These are phyloP conservation scores for Glaucomys volans DNA, from an alignment of 2,113 vertebrate genomes.

Conservation along the genomic window DNA sequence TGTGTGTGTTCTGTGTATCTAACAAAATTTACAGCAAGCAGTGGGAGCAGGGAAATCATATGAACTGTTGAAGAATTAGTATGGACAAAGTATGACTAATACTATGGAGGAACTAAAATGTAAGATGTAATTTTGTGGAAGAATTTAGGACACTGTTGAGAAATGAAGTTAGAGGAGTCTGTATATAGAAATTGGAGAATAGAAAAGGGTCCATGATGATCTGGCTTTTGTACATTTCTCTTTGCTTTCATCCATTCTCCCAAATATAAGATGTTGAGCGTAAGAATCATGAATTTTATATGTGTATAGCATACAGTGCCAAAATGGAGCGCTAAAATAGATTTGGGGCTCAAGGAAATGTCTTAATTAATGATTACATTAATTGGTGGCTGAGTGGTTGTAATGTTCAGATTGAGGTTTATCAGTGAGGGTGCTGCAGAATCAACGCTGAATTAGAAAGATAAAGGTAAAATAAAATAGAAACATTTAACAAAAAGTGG, in stretches of 20 bases:
- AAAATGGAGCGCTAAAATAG: not conserved
- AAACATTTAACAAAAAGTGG: not conserved
- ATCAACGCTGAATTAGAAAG: not conserved
- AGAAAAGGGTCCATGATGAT: not conserved
- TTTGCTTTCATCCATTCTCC: not conserved
- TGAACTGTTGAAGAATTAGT: not conserved
- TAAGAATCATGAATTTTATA: not conserved
- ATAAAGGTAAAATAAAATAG: conserved; percentile 46
- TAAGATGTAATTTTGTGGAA: not conserved
- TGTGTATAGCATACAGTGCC: not conserved
- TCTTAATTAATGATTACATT: not conserved
- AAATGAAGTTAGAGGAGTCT: not conserved
- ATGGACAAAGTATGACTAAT: not conserved
- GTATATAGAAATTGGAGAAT: not conserved
- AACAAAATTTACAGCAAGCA: not conserved
- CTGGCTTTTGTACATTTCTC: not conserved
- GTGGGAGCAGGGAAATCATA: not conserved
- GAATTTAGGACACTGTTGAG: not conserved
- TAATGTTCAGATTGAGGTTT: not conserved
- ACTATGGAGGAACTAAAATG: not conserved
- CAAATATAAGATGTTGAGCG: not conserved
- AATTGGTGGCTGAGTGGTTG: not conserved
- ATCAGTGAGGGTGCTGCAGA: not conserved
- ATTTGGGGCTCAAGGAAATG: not conserved
- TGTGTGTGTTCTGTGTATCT: not conserved